Percentiles rank a stretch among this genome's conserved stretches.
Evolutionary conservation across 2,888 invertebrate species (phyloP).

Genomic region (Drosophila paranaensis): DNA sequence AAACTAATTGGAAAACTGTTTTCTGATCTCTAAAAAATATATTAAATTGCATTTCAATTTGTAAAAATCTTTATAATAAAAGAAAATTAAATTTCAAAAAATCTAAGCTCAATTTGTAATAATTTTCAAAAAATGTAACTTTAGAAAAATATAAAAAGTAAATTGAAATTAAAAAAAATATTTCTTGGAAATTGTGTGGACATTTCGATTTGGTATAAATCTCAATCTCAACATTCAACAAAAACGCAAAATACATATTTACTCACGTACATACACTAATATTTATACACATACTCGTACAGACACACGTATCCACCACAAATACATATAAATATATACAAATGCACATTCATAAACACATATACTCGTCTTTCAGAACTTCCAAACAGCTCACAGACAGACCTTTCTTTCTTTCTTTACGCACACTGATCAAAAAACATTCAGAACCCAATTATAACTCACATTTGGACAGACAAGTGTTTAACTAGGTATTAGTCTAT

Average conservation of each 20-base stretch:
- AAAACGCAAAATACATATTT: constrained; percentile 25
- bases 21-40: too few relatives aligned
- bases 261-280: constrained; percentile 23
- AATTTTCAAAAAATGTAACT: too few relatives aligned
- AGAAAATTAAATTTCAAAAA: too few relatives aligned
- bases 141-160: neutral
- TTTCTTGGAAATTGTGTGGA: constrained; percentile 3
- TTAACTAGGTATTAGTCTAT: neutral
- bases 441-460: constrained; percentile 1
- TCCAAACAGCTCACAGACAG: constrained; percentile 18
- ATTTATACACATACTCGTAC: constrained; percentile 39
- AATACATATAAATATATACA: constrained; percentile 35
- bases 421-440: constrained; percentile 8
- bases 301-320: constrained; percentile 32
- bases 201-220: neutral
- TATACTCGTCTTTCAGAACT: constrained; percentile 20
- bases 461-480: neutral
- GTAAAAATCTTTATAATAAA: too few relatives aligned
- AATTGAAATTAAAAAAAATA: too few relatives aligned
- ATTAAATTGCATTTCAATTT: too few relatives aligned
- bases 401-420: neutral
- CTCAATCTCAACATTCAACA: constrained; percentile 3
- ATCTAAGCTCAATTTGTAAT: neutral
- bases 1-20: too few relatives aligned
- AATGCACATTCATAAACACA: constrained; percentile 42